These are phyloP conservation scores for Reinhardtius hippoglossoides DNA, from an alignment of 2,113 vertebrate species.

Conservation along the genomic window DNA sequence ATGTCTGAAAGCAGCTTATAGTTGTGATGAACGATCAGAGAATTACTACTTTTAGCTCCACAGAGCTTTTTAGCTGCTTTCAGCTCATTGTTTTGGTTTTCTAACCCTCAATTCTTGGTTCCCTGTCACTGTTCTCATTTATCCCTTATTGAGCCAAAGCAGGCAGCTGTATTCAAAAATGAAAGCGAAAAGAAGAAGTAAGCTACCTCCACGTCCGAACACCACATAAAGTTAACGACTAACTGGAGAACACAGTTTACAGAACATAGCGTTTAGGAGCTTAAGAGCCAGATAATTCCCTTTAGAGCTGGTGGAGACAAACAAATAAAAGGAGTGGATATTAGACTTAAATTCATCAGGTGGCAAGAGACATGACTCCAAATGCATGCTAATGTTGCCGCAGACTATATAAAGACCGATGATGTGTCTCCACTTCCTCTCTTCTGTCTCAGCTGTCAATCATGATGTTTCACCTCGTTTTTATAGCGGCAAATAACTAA, in stretches of 20 bases:
- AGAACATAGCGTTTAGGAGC: background rate
- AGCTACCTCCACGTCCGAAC: background rate
- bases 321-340: background rate
- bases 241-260: background rate
- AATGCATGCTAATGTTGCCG: too few relatives aligned
- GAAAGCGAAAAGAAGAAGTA: background rate
- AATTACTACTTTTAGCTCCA: background rate
- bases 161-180: background rate
- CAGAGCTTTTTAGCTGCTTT: background rate
- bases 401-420: too few relatives aligned
- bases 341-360: background rate
- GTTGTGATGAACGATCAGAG: background rate
- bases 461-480: too few relatives aligned
- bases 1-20: background rate
- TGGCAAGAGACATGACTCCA: background rate
- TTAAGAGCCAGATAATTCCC: background rate
- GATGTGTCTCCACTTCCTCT: too few relatives aligned
- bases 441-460: too few relatives aligned
- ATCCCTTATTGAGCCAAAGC: background rate
- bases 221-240: background rate
- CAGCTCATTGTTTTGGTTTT: background rate
- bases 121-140: background rate
- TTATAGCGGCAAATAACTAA: too few relatives aligned
- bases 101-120: background rate
- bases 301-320: background rate